Evolutionary conservation across 2,113 vertebrate species (phyloP).

Genomic region (Eulemur macaco): DNA sequence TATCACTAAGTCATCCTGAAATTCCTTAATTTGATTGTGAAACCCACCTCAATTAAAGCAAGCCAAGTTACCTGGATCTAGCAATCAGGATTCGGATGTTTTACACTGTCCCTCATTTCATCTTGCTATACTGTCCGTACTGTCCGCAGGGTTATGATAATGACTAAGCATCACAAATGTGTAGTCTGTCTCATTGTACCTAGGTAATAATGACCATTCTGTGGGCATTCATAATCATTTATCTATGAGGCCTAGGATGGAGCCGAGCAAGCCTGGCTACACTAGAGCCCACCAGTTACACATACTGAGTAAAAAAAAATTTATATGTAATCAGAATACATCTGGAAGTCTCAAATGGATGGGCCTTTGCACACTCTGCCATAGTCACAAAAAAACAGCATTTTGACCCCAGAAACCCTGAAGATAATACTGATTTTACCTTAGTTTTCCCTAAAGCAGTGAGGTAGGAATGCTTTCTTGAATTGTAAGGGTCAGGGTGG

Average conservation of each 20-base stretch:
- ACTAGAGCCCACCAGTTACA: not conserved
- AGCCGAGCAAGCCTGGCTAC: not conserved
- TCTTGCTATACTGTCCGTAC: not conserved
- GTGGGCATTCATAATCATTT: not conserved
- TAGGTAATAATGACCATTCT: not conserved
- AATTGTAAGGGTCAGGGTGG: not conserved
- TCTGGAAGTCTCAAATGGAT: not conserved
- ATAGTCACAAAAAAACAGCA: not conserved
- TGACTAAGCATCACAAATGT: not conserved
- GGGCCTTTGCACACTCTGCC: not conserved
- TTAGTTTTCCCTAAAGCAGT: not conserved
- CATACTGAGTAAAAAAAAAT: not conserved
- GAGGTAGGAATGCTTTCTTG: not conserved
- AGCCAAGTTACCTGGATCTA: not conserved
- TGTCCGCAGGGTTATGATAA: not conserved
- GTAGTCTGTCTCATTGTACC: not conserved
- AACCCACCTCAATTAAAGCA: not conserved
- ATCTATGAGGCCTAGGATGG: not conserved
- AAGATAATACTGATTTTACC: not conserved
- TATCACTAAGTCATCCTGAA: not conserved
- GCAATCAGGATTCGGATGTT: not conserved
- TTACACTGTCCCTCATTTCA: not conserved
- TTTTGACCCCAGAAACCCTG: not conserved
- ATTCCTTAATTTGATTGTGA: not conserved
- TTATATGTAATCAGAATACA: not conserved